phyloP scores from a whole-genome alignment of 2,888 invertebrate genomes.

The Dilophus febrilis region DNA sequence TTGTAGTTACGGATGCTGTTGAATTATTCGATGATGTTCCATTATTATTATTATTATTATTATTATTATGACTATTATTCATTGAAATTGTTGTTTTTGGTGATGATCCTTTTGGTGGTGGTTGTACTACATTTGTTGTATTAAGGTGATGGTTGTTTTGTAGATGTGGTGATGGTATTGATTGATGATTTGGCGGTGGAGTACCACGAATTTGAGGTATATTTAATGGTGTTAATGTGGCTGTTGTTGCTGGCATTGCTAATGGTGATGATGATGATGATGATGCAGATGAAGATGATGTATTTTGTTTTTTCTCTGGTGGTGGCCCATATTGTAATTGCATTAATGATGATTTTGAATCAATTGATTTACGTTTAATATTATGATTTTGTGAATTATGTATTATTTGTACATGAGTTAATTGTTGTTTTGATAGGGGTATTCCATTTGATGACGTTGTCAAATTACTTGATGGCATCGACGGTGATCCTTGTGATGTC shows the following conservation, averaged over 20 bases:
- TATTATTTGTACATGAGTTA: constrained; percentile 10
- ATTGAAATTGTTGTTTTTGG: neutral
- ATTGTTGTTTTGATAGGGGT: too few species aligned
- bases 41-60: too few species aligned
- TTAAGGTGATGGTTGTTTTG: neutral
- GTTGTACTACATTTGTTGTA: neutral
- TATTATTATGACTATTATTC: neutral
- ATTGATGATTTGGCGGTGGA: neutral
- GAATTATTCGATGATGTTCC: neutral
- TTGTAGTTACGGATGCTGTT: neutral
- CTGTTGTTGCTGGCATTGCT: too few species aligned
- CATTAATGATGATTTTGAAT: neutral
- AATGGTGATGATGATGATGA: neutral
- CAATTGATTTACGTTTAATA: constrained; percentile 10
- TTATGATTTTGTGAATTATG: constrained; percentile 13
- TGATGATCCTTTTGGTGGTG: neutral
- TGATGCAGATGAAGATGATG: neutral
- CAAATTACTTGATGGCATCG: too few species aligned
- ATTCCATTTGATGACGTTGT: too few species aligned
- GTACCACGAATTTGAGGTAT: too few species aligned
- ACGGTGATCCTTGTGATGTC: neutral
- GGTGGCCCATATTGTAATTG: neutral
- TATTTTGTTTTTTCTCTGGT: neutral
- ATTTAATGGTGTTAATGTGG: too few species aligned
- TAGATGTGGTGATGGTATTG: too few species aligned